phyloP scores from a whole-genome alignment of 2,797 vertebrate species.

The Neosalanx taihuensis region DNA sequence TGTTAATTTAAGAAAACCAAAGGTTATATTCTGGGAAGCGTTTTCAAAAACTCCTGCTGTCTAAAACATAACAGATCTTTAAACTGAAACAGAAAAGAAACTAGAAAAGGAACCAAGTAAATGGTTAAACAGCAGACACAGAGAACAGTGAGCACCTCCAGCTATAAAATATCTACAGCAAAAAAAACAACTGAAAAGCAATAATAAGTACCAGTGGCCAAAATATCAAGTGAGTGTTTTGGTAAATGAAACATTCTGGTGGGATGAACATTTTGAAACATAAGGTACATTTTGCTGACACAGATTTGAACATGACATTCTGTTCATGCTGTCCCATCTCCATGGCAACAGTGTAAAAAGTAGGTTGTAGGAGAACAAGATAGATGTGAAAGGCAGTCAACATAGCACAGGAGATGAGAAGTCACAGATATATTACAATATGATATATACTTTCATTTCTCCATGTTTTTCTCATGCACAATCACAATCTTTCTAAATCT shows the following conservation, averaged over 20 bases:
- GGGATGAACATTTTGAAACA: conserved; percentile 8
- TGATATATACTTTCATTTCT: no score
- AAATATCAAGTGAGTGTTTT: background rate
- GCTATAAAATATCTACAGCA: background rate
- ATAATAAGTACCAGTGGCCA: background rate
- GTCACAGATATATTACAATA: background rate
- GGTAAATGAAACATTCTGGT: background rate
- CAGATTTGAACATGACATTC: conserved; percentile 38
- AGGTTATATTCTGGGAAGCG: background rate
- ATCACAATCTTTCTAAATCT: conserved; percentile 2
- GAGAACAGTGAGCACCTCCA: background rate
- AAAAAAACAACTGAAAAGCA: background rate
- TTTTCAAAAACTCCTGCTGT: background rate
- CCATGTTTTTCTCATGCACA: no score
- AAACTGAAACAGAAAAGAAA: background rate
- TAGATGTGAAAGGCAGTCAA: conserved; percentile 26
- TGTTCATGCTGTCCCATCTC: conserved; percentile 32
- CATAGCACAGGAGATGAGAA: conserved; percentile 9
- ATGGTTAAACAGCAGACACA: background rate
- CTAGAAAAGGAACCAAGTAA: background rate
- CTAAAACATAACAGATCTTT: background rate
- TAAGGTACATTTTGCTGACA: conserved; percentile 33
- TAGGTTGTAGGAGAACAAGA: conserved; percentile 47
- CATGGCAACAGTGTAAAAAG: conserved; percentile 50
- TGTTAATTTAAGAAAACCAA: background rate